A percentile compares a stretch with the other conserved stretches of the same genome.
phyloP scores from a whole-genome alignment of 2,113 vertebrate species.

The Marmota monax region DNA sequence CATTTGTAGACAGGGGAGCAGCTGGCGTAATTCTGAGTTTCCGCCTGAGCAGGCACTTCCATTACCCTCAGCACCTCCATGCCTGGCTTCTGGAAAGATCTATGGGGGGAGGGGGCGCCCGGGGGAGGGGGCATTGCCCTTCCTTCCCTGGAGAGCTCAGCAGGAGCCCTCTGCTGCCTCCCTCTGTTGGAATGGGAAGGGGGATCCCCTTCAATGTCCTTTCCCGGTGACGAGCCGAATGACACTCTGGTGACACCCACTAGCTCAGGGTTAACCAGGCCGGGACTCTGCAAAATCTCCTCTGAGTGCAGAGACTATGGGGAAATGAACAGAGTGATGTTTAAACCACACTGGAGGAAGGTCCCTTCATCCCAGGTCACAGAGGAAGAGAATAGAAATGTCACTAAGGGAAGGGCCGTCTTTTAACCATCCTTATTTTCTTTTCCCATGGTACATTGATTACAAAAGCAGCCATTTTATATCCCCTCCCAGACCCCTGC shows the following conservation, averaged over 20 bases:
- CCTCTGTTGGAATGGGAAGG: background rate
- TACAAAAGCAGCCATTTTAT: background rate
- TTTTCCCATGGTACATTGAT: background rate
- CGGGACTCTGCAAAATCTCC: background rate
- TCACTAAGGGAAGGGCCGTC: background rate
- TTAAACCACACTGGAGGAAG: background rate
- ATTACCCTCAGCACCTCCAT: constrained; percentile 60
- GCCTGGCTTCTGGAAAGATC: constrained; percentile 54
- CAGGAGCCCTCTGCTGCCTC: background rate
- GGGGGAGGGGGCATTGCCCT: background rate
- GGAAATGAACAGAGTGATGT: background rate
- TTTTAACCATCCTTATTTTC: background rate
- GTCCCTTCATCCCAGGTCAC: background rate
- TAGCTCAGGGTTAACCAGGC: background rate
- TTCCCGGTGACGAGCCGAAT: background rate
- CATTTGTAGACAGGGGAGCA: constrained; percentile 50
- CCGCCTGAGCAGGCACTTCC: constrained; percentile 59
- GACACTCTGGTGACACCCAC: background rate
- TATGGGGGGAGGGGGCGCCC: too few species aligned
- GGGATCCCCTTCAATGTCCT: background rate
- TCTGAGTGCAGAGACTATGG: too few species aligned
- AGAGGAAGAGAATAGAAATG: background rate
- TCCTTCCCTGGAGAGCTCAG: background rate
- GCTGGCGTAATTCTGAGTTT: constrained; percentile 68
- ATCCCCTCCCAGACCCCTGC: too few species aligned